Percentiles rank a stretch among this genome's conserved stretches.
These are phyloP conservation scores for cat (Felis catus) DNA, from an alignment of 2,113 vertebrate genomes.

Conservation along the genomic window F.catus_Fca126_mat1.0 CM031427.1:19598501-19599000, in stretches of 20 bases:
- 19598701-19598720: too few species aligned
- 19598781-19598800: background rate
- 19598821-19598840: background rate
- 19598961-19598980: background rate
- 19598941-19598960: background rate
- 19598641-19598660: background rate
- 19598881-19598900: background rate
- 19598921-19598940: background rate
- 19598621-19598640: background rate
- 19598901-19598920: background rate
- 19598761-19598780: background rate
- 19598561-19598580: background rate
- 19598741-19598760: accelerated
- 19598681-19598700: background rate
- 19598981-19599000: accelerated
- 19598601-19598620: background rate
- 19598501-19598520: background rate
- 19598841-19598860: too few species aligned
- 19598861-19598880: accelerated
- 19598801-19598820: background rate
- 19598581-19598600: background rate
- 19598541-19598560: background rate
- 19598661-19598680: background rate
- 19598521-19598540: background rate
- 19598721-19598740: accelerated